phyloP scores from a whole-genome alignment of 2,888 invertebrate genomes.

The Micoletzkya japonica region DNA sequence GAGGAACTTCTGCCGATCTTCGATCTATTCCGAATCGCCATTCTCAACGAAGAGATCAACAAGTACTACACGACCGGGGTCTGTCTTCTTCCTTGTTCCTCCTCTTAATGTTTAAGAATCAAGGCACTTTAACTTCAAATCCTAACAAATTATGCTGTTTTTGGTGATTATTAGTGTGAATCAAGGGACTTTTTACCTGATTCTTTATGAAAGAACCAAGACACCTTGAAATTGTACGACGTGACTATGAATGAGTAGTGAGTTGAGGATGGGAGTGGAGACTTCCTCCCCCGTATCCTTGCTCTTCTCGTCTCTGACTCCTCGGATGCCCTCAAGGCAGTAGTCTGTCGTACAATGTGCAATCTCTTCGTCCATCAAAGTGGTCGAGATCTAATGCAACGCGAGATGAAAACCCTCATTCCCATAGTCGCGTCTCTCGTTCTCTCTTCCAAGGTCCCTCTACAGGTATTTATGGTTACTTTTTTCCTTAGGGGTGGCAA shows the following conservation, averaged over 20 bases:
- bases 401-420: slow-evolving; percentile 29
- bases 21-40: slow-evolving; percentile 82
- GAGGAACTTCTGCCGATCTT: slow-evolving; percentile 85
- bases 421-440: slow-evolving; percentile 21
- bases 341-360: slow-evolving; percentile 30
- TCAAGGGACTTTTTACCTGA: no score
- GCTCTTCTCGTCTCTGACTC: slow-evolving; percentile 68
- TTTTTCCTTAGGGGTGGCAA: background rate
- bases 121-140: no score
- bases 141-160: no score
- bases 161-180: no score
- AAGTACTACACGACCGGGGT: slow-evolving; percentile 64
- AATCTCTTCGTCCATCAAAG: slow-evolving; percentile 23
- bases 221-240: background rate
- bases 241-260: background rate
- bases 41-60: slow-evolving; percentile 75
- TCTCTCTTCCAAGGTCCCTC: slow-evolving; percentile 6
- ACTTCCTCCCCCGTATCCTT: slow-evolving; percentile 65
- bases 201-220: slow-evolving; percentile 45
- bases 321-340: slow-evolving; percentile 71
- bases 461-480: slow-evolving; percentile 12
- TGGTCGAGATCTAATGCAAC: slow-evolving; percentile 12
- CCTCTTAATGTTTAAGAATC: no score
- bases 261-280: slow-evolving; percentile 41
- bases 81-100: slow-evolving; percentile 50